Evolutionary conservation across 1,140 invertebrate species (phyloP), one percentile per base, ranked within the genome.

Genomic region (Trichonephila clavipes): DNA sequence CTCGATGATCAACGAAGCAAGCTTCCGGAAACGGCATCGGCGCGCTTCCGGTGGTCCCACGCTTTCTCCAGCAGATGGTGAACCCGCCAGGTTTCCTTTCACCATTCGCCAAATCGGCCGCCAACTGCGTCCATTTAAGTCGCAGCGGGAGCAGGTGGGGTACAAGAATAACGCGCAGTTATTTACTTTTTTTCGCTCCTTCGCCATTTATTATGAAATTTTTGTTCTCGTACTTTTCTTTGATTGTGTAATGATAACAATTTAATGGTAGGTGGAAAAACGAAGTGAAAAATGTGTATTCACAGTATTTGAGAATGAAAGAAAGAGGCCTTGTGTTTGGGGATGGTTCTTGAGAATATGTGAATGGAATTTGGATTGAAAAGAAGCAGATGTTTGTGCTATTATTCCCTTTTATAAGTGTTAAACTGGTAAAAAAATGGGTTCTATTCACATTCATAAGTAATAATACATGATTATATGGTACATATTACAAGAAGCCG

Each of bases 1-100:
- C 87, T 88, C 51, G 81, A 92, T 83, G 82, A 92, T 83, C 90
- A 92, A 58, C 90, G 59, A 92, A 85, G 90, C 90, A 92, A 85
- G 90, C 90, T 92, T 92, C 90, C 90, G 90, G 90, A 92, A 92
- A 66, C 72, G 89, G 34, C 72, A 61, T 40, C 64, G 58, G 34
- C 51, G 44, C n/a, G 72, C 72, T 92, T 77, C 90, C 72, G 90
- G 58, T 59, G 90, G 58, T 77, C 90, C 90, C 77, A 81, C 89
- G 66, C 89, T 89, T 62, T 61, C 24, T n/a, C 34, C 40, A 90
- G 51, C 89, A 90, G 89, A 90, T 90, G 89, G 89, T 61, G 89
- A 82, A 82, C 69, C 66, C 12, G 44, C 58, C 77, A 82, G 51
- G 89, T 61, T 82, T 24, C 51, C 72, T 28, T 59, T 61, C 62